Percentiles rank a stretch among this genome's conserved stretches.
These are phyloP conservation scores for Gallinago paraguaiae DNA, from an alignment of 2,113 vertebrate genomes.

Conservation along the genomic window DNA sequence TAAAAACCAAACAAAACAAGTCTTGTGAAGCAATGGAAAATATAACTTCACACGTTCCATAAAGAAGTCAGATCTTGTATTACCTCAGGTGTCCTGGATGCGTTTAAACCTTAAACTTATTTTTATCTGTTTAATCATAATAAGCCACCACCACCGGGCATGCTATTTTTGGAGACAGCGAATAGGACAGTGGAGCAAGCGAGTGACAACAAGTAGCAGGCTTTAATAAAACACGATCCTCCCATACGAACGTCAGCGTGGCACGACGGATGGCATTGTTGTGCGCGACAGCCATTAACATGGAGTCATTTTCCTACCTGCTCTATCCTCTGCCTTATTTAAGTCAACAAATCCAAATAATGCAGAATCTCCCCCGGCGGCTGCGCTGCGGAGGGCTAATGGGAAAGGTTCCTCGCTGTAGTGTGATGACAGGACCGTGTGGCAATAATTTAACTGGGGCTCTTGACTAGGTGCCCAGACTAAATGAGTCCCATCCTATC, in stretches of 20 bases:
- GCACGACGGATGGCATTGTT: background rate
- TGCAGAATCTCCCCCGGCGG: background rate
- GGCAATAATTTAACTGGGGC: background rate
- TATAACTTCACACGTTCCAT: slow-evolving; percentile 65
- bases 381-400: background rate
- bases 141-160: slow-evolving; percentile 64
- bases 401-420: background rate
- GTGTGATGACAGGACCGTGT: background rate
- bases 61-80: slow-evolving; percentile 65
- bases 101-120: slow-evolving; percentile 72
- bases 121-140: slow-evolving; percentile 79
- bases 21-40: slow-evolving; percentile 69
- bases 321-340: slow-evolving; percentile 48
- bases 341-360: slow-evolving; percentile 4
- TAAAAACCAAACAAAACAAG: slow-evolving; percentile 73
- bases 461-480: slow-evolving; percentile 23
- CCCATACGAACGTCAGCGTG: background rate
- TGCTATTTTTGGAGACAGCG: slow-evolving; percentile 76
- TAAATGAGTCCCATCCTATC: slow-evolving; percentile 19
- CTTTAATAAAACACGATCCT: slow-evolving; percentile 79
- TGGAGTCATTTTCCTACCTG: slow-evolving; percentile 60
- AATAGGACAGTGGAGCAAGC: slow-evolving; percentile 56
- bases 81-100: slow-evolving; percentile 73
- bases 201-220: slow-evolving; percentile 72
- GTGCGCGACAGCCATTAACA: slow-evolving; percentile 28